phyloP scores from a whole-genome alignment of 2,797 vertebrate genomes.

The Tenualosa ilisha region DNA sequence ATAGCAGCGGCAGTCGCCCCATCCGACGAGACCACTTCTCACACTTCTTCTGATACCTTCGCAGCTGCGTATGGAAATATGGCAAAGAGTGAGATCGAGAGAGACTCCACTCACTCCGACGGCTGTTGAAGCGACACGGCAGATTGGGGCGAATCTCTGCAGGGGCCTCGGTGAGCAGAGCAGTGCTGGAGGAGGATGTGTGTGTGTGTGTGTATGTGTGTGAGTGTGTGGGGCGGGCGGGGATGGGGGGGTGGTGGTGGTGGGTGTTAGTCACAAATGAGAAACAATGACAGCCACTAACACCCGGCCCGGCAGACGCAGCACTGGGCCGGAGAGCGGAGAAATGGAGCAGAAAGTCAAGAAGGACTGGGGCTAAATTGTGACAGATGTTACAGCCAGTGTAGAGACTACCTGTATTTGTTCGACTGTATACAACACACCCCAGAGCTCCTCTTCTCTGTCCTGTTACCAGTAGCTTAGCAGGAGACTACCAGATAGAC shows the following conservation, averaged over 20 bases:
- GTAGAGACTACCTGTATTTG: background rate
- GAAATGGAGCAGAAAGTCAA: slow-evolving; percentile 20
- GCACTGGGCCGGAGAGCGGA: background rate
- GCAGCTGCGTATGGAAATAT: background rate
- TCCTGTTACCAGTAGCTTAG: background rate
- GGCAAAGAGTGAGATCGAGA: background rate
- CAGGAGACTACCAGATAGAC: background rate
- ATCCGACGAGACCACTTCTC: background rate
- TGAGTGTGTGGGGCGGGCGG: background rate
- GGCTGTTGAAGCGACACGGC: background rate
- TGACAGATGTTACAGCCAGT: slow-evolving; percentile 4
- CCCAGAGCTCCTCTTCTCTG: background rate
- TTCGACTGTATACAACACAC: background rate
- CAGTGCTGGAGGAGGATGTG: background rate
- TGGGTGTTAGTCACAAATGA: background rate
- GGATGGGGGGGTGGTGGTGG: background rate
- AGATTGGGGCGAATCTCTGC: slow-evolving; percentile 12
- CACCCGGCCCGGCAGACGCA: background rate
- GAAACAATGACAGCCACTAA: slow-evolving; percentile 15
- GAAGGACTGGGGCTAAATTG: slow-evolving; percentile 9
- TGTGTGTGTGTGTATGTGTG: background rate
- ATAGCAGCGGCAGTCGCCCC: background rate
- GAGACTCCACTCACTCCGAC: background rate
- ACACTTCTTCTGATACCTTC: background rate
- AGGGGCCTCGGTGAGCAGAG: background rate